Evolutionary conservation across 2,113 vertebrate genomes (phyloP), one percentile per base, ranked within the genome.

Genomic region (Eidolon helvum): DNA sequence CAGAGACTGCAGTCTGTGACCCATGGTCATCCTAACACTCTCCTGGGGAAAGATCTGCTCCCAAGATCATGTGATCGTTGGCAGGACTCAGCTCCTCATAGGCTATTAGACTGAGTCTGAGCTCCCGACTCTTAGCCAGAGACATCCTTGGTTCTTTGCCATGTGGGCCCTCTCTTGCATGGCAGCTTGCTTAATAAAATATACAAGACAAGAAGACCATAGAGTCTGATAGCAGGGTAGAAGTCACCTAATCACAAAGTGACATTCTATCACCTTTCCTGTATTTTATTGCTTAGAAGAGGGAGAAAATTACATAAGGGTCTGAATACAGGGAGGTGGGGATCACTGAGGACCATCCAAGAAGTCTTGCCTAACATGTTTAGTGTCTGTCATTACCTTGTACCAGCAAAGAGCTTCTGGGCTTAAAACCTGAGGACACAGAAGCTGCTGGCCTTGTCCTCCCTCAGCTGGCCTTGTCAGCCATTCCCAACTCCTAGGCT

Each of bases 111-210:
- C 65, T 63, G 21, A 33, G 26, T 53, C 28, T 79, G 0, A 1
- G 33, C 69, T 77, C 77, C 22, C 33, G 82, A 85, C 69, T 14
- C 0, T 12, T 48, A 57, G 45, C 45, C 45, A 30, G 40, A 50
- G 22, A 18, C 7, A 18, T 30, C 77, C 5, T 68, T 7, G 53
- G 19, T 59, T 53, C 38, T 63, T 57, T 48, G 53, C 72, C 40
- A 3, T 2, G 0, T 38, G 50, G 48, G 28, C 40, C 9, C 18
- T 22, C 63, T 79, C 24, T 48, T 33, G 1, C 43, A 0, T 2
- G 53, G 55, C 33, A 71, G 33, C 57, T 71, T 48, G 6, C 24
- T 77, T 78, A 21, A 16, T 69, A 4, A 90, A 57, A 40, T 35
- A 11, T 43, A 43, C 71, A 59, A 35, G 48, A 61, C 7, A 3